Base-by-base conservation (phyloP, 2,797 vertebrate species). In the Cynopterus sphinx region DNA sequence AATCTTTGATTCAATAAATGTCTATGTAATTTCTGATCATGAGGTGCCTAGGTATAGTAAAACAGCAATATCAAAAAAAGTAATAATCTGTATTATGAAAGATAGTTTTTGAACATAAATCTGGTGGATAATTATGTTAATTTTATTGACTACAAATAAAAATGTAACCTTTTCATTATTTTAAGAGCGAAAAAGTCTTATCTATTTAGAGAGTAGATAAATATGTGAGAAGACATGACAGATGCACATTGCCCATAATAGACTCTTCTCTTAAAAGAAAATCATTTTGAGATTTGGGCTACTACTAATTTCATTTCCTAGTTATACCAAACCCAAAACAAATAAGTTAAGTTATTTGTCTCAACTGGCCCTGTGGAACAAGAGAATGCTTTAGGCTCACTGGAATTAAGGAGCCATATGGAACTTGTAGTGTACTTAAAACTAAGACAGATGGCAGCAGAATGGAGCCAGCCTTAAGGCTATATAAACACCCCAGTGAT, bases 401-500 rank as follows among this genome's bases (percentile, higher is more conserved):
- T 88, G 95, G 87, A 93, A 91, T 95, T 95, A 89, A 83, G 93
- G 3, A 92, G 68, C 68, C 97, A 94, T 97, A 90, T 96, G 96
- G 96, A 97, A 82, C 74, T 85, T 94, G 87, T 67, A 97, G 93
- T 95, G 63, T 90, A 75, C 73, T 94, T 96, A 78, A 88, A 96
- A 93, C 73, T 46, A 68, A 93, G 95, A 95, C 97, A 98, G 95
- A 97, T 96, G 96, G 96, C 77, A 46, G 4, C 43, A 95, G 96
- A 92, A 88, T 74, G 67, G 55, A 96, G 90, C 81, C 93, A 96
- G 77, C 84, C 96, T 93, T n/a, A 53, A 86, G 91, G 93, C 93
- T 95, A 15, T 31, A 46, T 71, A 95, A 96, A 94, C 73, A 96
- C 73, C 57, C 87, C 24, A 88, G 91, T 90, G 93, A 96, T 87